These are phyloP conservation scores for Hybos culiciformis DNA, from an alignment of 2,888 invertebrate species.

Conservation along the genomic window DNA sequence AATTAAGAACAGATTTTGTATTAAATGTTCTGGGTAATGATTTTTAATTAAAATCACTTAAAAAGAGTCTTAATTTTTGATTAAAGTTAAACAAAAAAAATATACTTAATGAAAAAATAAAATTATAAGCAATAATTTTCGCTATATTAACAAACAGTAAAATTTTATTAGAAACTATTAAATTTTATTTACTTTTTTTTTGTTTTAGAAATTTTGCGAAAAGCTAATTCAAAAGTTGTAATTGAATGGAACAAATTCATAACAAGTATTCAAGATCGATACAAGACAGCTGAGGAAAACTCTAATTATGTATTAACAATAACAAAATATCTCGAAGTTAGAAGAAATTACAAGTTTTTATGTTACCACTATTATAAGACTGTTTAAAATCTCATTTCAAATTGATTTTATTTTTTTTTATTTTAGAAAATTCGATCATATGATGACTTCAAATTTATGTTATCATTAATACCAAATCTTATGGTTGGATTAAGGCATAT, in stretches of 20 bases:
- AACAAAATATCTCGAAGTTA: slow-evolving; percentile 37
- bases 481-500: slow-evolving; percentile 78
- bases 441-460: slow-evolving; percentile 55
- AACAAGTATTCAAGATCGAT: slow-evolving; percentile 19
- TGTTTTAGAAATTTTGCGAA: slow-evolving; percentile 37
- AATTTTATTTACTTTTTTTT: slow-evolving; percentile 7
- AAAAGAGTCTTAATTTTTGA: too few species aligned
- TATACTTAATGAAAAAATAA: too few species aligned
- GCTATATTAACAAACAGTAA: too few species aligned
- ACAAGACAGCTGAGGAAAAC: slow-evolving; percentile 31
- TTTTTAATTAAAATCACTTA: too few species aligned
- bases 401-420: neutral
- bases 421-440: slow-evolving; percentile 54
- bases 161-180: too few species aligned
- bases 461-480: slow-evolving; percentile 58
- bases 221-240: slow-evolving; percentile 18
- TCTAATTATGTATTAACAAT: slow-evolving; percentile 33
- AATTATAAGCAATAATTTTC: too few species aligned
- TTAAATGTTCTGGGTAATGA: slow-evolving; percentile 22
- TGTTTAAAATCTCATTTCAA: too few species aligned
- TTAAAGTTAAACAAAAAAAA: too few species aligned
- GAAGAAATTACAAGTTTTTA: too few species aligned
- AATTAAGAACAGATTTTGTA: slow-evolving; percentile 54
- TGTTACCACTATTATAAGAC: too few species aligned
- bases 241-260: slow-evolving; percentile 23